phyloP scores from a whole-genome alignment of 2,797 vertebrate genomes.

The Cephalopachus bancanus region DNA sequence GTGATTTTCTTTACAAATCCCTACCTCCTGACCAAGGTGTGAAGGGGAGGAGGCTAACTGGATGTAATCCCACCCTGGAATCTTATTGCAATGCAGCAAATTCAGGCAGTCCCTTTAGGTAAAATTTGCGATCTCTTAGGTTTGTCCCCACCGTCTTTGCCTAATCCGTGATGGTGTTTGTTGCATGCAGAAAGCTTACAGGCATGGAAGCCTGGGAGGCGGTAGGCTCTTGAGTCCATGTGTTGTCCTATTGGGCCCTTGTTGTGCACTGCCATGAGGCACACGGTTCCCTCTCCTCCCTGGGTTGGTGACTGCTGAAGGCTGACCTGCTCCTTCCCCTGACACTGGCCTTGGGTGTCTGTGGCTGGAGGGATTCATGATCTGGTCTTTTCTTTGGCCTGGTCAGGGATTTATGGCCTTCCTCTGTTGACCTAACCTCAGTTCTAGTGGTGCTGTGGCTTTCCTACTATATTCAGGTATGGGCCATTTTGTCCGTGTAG shows the following conservation, averaged over 20 bases:
- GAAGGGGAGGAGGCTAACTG: no score
- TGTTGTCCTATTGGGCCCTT: not conserved
- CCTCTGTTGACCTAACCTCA: no score
- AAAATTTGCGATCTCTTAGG: not conserved
- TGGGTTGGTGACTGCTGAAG: not conserved
- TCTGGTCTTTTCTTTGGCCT: not conserved
- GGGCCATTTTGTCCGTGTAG: not conserved
- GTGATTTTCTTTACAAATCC: not conserved
- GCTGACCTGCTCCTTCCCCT: not conserved
- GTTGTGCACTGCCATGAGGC: not conserved
- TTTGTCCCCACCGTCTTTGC: not conserved
- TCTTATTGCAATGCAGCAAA: not conserved
- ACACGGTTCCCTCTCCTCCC: not conserved
- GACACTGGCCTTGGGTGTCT: not conserved
- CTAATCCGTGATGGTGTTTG: rapidly evolving
- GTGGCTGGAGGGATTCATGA: not conserved
- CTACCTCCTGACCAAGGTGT: not conserved
- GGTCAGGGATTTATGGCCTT: not conserved
- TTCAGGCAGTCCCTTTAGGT: not conserved
- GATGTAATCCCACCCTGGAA: not conserved
- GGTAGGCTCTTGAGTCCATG: rapidly evolving
- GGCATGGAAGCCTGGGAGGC: not conserved
- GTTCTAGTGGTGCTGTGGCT: not conserved
- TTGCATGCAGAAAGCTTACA: not conserved
- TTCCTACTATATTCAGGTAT: not conserved